Evolutionary conservation across 2,113 vertebrate genomes (phyloP).

Genomic region (Lycaon pictus): DNA sequence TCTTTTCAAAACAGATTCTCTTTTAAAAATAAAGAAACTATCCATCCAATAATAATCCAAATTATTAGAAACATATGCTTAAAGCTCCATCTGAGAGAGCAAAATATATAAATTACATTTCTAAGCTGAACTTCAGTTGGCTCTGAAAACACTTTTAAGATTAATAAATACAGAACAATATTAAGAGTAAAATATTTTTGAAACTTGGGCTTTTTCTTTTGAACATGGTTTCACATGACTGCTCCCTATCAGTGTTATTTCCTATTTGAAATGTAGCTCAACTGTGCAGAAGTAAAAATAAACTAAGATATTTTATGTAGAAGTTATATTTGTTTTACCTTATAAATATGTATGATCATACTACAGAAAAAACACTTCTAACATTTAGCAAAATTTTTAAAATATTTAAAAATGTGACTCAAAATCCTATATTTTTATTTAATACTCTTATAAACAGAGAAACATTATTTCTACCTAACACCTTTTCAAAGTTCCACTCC

Average conservation of each 20-base stretch:
- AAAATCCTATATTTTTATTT: slow-evolving; percentile 1
- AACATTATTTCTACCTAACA: slow-evolving; percentile 57
- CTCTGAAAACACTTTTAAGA: slow-evolving; percentile 51
- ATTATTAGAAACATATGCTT: slow-evolving; percentile 70
- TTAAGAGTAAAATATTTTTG: slow-evolving; percentile 25
- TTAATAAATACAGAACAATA: not conserved
- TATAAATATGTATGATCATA: slow-evolving; percentile 49
- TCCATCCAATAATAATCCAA: not conserved
- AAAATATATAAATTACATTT: slow-evolving; percentile 52
- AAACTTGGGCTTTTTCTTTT: slow-evolving; percentile 2
- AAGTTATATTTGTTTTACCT: not conserved
- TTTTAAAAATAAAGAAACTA: not conserved
- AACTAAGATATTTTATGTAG: not conserved
- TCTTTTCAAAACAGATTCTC: slow-evolving; percentile 75
- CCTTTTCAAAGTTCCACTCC: slow-evolving; percentile 57
- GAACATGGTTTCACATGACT: not conserved
- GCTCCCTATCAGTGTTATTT: not conserved
- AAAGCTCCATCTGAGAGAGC: slow-evolving; percentile 54
- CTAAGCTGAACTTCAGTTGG: slow-evolving; percentile 27
- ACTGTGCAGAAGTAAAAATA: not conserved
- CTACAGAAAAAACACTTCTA: slow-evolving; percentile 58
- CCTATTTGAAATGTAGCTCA: not conserved
- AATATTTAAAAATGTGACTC: slow-evolving; percentile 70
- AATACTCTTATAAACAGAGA: slow-evolving; percentile 55
- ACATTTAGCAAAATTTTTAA: slow-evolving; percentile 57